Conservation (phyloP, 2,888 invertebrate species). For the Mimas tiliae region DNA sequence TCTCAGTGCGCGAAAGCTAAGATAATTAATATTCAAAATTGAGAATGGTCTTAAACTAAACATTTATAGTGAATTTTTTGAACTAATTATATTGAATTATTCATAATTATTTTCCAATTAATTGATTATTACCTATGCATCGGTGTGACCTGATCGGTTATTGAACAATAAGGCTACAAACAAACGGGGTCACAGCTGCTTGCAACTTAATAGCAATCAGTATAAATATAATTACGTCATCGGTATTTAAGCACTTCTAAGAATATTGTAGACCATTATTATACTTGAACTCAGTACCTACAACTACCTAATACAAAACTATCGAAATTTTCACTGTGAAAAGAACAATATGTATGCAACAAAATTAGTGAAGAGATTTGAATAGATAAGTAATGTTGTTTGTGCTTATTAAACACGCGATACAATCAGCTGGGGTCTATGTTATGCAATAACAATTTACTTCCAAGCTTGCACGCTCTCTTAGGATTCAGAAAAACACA, state of each 20-base stretch:
- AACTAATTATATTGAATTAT: constrained; percentile 3
- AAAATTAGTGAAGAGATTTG: background rate
- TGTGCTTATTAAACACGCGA: constrained; percentile 10
- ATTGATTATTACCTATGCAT: constrained; percentile 18
- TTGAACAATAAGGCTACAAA: constrained; percentile 27
- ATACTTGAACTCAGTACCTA: background rate
- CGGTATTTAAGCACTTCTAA: background rate
- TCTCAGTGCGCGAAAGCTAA: background rate
- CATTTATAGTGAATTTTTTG: background rate
- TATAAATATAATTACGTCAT: constrained; percentile 16
- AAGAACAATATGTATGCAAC: background rate
- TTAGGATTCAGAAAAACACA: constrained; percentile 8
- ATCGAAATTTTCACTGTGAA: background rate
- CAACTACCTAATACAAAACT: background rate
- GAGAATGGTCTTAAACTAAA: background rate
- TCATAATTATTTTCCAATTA: constrained; percentile 20
- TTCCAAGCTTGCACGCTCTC: background rate
- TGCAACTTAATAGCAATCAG: constrained; percentile 20
- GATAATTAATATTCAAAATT: constrained; percentile 2
- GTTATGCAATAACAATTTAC: constrained; percentile 17
- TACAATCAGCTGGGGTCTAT: constrained; percentile 2
- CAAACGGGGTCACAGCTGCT: constrained; percentile 24
- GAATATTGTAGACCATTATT: background rate
- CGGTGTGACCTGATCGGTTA: constrained; percentile 20
- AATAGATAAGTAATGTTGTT: constrained; percentile 2